phyloP scores from a whole-genome alignment of 2,797 vertebrate species.

The Champsocephalus esox region DNA sequence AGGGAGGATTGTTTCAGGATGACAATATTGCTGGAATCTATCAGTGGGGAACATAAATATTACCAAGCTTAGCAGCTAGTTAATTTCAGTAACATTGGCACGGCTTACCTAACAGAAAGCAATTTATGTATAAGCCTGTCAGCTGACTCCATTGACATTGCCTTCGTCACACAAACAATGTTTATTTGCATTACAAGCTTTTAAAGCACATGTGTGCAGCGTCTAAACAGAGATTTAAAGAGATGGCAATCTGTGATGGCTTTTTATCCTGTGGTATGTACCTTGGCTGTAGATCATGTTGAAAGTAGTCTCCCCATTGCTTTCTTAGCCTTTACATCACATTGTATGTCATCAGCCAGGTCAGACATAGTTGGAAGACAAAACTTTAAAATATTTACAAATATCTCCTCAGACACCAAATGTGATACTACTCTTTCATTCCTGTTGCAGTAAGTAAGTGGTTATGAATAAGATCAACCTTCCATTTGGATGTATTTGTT shows the following conservation, averaged over 20 bases:
- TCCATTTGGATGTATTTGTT: constrained; percentile 21
- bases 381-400: constrained; percentile 37
- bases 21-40: constrained; percentile 20
- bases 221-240: constrained; percentile 42
- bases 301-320: constrained; percentile 22
- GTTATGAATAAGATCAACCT: constrained; percentile 35
- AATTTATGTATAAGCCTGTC: constrained; percentile 23
- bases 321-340: constrained; percentile 49
- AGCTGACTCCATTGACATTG: constrained; percentile 46
- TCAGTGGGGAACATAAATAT: constrained; percentile 38
- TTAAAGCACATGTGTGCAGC: constrained; percentile 38
- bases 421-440: constrained; percentile 38
- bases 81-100: constrained; percentile 36
- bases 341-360: constrained; percentile 27
- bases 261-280: constrained; percentile 34
- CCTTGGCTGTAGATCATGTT: constrained; percentile 34
- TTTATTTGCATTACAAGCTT: constrained; percentile 47
- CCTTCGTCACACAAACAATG: constrained; percentile 34
- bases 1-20: constrained; percentile 11
- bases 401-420: constrained; percentile 30
- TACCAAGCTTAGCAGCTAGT: constrained; percentile 43
- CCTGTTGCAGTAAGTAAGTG: constrained; percentile 21
- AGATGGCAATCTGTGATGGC: constrained; percentile 11
- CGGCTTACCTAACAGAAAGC: constrained; percentile 31
- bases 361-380: constrained; percentile 9